A percentile compares a stretch with the other conserved stretches of the same genome.
Evolutionary conservation across 2,113 vertebrate genomes (phyloP).

Genomic region (Anthoscopus minutus): DNA sequence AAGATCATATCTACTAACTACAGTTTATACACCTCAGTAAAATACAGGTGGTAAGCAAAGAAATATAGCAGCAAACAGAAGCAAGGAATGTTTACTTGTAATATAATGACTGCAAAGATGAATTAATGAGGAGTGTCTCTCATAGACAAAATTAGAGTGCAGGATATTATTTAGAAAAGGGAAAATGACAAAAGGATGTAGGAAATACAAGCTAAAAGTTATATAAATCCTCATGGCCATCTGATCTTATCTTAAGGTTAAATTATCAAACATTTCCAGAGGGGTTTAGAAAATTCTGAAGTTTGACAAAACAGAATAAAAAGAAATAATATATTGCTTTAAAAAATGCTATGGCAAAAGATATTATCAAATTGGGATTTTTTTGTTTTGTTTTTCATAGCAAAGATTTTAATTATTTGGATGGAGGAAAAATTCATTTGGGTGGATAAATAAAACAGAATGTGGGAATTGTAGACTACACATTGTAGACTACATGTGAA

Average conservation of each 20-base stretch:
- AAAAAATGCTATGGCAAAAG: neutral
- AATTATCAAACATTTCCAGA: neutral
- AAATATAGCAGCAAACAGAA: neutral
- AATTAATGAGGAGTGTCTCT: neutral
- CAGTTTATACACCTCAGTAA: neutral
- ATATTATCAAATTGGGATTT: neutral
- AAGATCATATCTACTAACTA: neutral
- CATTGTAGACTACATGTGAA: neutral
- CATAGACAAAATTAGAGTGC: neutral
- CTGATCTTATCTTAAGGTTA: neutral
- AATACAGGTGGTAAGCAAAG: neutral
- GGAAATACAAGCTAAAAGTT: neutral
- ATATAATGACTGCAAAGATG: neutral
- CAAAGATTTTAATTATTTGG: neutral
- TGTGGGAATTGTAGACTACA: neutral
- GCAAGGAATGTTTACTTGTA: neutral
- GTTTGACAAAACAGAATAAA: neutral
- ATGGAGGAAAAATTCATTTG: neutral
- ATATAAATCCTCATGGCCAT: neutral
- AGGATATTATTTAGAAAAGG: neutral
- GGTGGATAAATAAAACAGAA: neutral
- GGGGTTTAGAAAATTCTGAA: neutral
- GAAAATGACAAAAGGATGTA: neutral
- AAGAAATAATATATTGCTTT: neutral
- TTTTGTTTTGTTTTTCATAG: neutral